phyloP scores from a whole-genome alignment of 2,888 invertebrate species.

The Pandemis cinnamomeana region DNA sequence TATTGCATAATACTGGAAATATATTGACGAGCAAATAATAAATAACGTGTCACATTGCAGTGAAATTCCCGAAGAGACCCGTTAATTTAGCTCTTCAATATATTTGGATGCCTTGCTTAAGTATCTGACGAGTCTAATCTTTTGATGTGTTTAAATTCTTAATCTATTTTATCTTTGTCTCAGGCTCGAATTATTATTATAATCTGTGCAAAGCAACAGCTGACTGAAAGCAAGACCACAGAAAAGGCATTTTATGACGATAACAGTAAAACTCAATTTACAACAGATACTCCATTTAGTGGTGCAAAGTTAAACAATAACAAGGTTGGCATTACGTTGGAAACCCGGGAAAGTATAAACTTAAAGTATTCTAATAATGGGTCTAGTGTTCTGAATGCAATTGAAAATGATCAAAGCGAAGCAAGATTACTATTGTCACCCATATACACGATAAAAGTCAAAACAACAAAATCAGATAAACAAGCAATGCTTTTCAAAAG shows the following conservation, averaged over 20 bases:
- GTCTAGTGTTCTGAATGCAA: not conserved
- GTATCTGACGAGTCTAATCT: not conserved
- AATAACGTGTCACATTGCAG: too few relatives aligned
- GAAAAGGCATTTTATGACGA: constrained; percentile 10
- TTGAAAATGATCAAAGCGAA: not conserved
- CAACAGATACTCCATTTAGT: not conserved
- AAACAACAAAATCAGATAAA: not conserved
- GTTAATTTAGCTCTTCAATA: too few relatives aligned
- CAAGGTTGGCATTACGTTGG: not conserved
- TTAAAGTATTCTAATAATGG: not conserved
- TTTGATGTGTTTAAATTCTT: not conserved
- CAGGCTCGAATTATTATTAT: constrained; percentile 2
- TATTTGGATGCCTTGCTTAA: not conserved
- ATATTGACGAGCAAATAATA: too few relatives aligned
- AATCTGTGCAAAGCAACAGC: not conserved
- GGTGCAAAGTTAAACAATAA: not conserved
- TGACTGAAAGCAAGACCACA: not conserved
- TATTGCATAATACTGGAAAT: too few relatives aligned
- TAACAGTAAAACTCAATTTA: constrained; percentile 4
- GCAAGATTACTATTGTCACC: not conserved
- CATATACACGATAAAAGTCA: not conserved
- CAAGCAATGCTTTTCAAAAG: not conserved
- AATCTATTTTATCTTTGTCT: constrained; percentile 13
- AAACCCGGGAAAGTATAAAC: not conserved
- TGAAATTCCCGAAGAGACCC: too few relatives aligned